phyloP scores from a whole-genome alignment of 1,140 invertebrate genomes.

The Goniozus legneri region DNA sequence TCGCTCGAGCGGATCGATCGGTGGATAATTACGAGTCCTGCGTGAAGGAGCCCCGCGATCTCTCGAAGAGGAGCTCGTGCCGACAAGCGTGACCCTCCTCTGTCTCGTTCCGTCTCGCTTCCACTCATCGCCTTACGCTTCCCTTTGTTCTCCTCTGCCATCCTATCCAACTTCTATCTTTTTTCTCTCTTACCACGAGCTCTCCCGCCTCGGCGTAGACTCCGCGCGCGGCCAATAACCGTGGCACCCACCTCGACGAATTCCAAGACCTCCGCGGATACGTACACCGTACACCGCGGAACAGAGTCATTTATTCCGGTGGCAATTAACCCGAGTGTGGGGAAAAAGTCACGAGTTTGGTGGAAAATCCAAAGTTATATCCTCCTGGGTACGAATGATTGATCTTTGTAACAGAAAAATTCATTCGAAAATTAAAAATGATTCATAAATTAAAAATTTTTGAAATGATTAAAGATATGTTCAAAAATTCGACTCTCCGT shows the following conservation, averaged over 20 bases:
- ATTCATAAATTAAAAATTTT: too few species aligned
- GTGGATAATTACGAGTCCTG: conserved; percentile 47
- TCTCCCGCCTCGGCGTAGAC: conserved; percentile 13
- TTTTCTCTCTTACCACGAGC: conserved; percentile 16
- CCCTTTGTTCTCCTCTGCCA: conserved; percentile 19
- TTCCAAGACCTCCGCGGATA: conserved; percentile 20
- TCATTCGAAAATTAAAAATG: too few species aligned
- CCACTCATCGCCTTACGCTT: conserved; percentile 26
- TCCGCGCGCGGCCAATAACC: conserved; percentile 29
- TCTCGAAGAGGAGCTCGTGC: conserved; percentile 44
- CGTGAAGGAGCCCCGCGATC: conserved; percentile 45
- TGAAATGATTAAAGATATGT: too few species aligned
- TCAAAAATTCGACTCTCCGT: too few species aligned
- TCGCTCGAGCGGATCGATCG: conserved; percentile 30
- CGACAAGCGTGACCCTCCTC: conserved; percentile 44
- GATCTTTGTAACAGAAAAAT: too few species aligned
- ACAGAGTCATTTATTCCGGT: too few species aligned
- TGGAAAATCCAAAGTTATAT: too few species aligned
- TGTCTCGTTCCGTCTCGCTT: conserved; percentile 10
- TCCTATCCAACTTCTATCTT: conserved; percentile 15
- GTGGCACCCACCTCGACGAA: conserved; percentile 38
- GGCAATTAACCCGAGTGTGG: too few species aligned
- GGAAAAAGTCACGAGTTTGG: too few species aligned
- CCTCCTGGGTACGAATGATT: too few species aligned
- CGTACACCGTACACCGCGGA: too few species aligned